Evolutionary conservation across 2,797 vertebrate species (phyloP), one percentile per base, ranked within the genome.

Genomic region (Hylomyscus alleni): DNA sequence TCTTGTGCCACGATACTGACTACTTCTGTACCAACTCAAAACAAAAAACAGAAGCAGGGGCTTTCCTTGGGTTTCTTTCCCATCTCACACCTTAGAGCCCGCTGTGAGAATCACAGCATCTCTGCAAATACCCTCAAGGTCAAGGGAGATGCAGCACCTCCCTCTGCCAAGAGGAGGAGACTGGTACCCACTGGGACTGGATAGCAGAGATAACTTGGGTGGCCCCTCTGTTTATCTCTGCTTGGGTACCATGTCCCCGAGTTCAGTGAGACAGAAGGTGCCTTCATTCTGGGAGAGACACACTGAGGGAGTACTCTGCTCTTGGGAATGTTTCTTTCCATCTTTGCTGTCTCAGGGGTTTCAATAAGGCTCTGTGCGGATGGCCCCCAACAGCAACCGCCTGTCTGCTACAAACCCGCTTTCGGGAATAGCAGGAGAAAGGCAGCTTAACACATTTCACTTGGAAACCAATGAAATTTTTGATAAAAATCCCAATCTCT

Each of bases 401-500:
- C 47, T 87, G 1, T 19, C 2, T 86, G 1, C 15, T 3, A 12
- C 72, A 4, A 20, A 67, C 78, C 77, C 58, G 52, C 26, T 0
- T 40, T 19, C 37, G 50, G 29, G 89, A 76, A 80, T 80, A 83
- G 82, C 1, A 1, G 72, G 77, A n/a, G 26, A 81, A 94, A 90
- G 62, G 50, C 93, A 86, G 26, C 77, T 60, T 65, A 54, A 76
- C 31, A 69, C 1, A 12, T 0, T 88, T 86, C 67, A 83, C 67
- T 85, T 83, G 89, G 93, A 96, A 76, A 90, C 73, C 34, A 69
- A 82, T 95, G 96, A 97, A 67, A 90, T 80, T 83, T 65, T 77
- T 69, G 10, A 94, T 34, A 37, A 92, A 94, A 97, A 89, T 92
- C 93, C 76, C 12, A 13, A 37, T 84, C 82, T 89, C 89, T 60